Conservation (phyloP, 1,140 invertebrate genomes). For the Drosophila kikkawai region DNA sequence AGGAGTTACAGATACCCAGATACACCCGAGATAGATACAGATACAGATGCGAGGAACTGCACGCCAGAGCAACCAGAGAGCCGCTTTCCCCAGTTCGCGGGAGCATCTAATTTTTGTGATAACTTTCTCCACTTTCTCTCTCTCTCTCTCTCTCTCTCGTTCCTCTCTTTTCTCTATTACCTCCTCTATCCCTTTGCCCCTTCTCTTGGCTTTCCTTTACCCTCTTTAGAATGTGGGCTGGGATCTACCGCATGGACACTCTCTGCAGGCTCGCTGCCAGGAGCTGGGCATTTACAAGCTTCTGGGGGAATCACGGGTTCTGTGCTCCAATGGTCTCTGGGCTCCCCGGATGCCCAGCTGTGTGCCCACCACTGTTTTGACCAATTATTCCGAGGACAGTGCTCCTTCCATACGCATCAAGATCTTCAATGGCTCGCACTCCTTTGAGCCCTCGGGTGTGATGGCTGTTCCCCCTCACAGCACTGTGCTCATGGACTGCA, state of each 20-base stretch:
- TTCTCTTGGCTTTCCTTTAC: not conserved
- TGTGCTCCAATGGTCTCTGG: slow-evolving; percentile 93
- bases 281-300: slow-evolving; percentile 94
- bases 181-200: not conserved
- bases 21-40: slow-evolving; percentile 29
- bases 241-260: slow-evolving; percentile 88
- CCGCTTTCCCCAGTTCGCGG: slow-evolving; percentile 29
- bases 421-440: slow-evolving; percentile 91
- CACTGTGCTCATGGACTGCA: slow-evolving; percentile 93
- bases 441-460: slow-evolving; percentile 91
- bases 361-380: slow-evolving; percentile 91
- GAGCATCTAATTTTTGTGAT: slow-evolving; percentile 41
- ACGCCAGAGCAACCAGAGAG: slow-evolving; percentile 44
- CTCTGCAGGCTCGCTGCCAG: slow-evolving; percentile 90
- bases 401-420: slow-evolving; percentile 93
- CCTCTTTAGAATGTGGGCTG: slow-evolving; percentile 79
- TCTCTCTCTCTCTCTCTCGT: slow-evolving; percentile 39
- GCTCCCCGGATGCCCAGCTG: slow-evolving; percentile 90
- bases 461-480: slow-evolving; percentile 93
- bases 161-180: not conserved
- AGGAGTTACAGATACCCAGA: not conserved
- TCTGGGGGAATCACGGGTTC: slow-evolving; percentile 88
- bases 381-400: slow-evolving; percentile 93
- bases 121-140: slow-evolving; percentile 51
- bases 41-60: slow-evolving; percentile 36